Evolutionary conservation across 2,113 vertebrate genomes (phyloP).

Genomic region (Phaethon lepturus): DNA sequence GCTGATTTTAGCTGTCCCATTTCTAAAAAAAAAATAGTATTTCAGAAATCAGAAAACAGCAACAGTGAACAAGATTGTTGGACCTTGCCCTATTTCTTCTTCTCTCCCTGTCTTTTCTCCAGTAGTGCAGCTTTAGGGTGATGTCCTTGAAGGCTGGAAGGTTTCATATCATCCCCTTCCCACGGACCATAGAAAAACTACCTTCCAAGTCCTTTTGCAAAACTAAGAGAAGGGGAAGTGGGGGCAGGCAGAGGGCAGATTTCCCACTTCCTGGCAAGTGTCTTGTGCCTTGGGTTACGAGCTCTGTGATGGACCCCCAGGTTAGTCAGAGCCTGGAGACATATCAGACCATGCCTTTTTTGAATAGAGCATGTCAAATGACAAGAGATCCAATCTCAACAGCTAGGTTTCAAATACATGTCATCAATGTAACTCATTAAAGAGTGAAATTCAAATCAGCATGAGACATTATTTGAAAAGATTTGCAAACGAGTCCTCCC

Average conservation of each 20-base stretch:
- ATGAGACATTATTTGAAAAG: neutral
- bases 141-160: neutral
- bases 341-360: neutral
- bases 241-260: neutral
- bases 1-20: neutral
- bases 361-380: neutral
- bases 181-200: neutral
- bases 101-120: neutral
- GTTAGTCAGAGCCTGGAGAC: neutral
- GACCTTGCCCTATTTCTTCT: neutral
- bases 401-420: neutral
- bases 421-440: neutral
- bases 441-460: neutral
- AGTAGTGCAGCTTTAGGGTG: rapidly evolving
- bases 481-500: slow-evolving; percentile 13
- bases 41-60: neutral
- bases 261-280: neutral
- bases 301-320: neutral
- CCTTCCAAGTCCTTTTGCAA: neutral
- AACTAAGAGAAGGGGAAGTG: neutral
- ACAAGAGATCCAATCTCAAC: neutral
- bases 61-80: neutral
- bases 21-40: neutral
- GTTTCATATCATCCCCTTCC: neutral
- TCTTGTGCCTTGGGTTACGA: neutral